These are phyloP conservation scores for Egretta garzetta DNA, from an alignment of 2,113 vertebrate genomes.

Conservation along the genomic window DNA sequence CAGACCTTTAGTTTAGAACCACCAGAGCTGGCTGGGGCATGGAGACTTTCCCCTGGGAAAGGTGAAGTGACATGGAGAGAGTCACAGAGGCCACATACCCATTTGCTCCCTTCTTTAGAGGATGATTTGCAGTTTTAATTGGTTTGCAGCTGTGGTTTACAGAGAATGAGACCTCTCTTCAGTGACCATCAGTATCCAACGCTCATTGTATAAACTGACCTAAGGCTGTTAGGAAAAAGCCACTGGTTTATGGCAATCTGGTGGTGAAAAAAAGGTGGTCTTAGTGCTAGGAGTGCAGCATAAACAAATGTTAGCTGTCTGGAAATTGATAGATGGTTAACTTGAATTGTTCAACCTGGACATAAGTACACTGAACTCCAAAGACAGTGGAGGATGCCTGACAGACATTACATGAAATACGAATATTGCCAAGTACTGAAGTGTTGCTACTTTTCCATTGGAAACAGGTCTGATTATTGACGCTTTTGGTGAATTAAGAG, in stretches of 20 bases:
- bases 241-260: fast-evolving
- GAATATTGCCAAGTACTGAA: background rate
- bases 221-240: background rate
- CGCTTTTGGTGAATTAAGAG: conserved; percentile 96
- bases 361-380: background rate
- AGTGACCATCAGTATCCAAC: background rate
- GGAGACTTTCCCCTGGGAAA: background rate
- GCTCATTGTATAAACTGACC: background rate
- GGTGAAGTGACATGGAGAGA: background rate
- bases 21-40: background rate
- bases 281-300: too few relatives aligned
- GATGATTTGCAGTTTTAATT: background rate
- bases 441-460: background rate
- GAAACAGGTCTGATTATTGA: conserved; percentile 95
- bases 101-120: background rate
- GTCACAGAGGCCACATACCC: background rate
- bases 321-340: background rate
- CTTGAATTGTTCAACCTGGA: background rate
- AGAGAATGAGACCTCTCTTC: background rate
- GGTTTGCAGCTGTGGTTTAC: background rate
- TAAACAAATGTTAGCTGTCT: background rate
- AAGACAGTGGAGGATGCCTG: background rate
- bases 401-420: background rate
- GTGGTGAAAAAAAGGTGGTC: background rate
- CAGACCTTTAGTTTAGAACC: background rate